Conservation (phyloP, 2,888 invertebrate species). For the Iselma pallidipennis region DNA sequence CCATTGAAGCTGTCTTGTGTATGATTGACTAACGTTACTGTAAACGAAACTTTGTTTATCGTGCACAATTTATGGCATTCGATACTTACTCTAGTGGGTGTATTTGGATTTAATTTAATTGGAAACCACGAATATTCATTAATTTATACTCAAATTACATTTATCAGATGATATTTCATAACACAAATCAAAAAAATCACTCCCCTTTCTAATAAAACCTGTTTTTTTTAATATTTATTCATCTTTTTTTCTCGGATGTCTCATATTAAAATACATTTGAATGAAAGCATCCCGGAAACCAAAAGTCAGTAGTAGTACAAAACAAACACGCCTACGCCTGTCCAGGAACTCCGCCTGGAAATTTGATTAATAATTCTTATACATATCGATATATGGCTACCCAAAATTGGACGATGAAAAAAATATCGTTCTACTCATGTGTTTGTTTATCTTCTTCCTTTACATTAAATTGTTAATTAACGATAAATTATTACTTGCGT, state of each 20-base stretch:
- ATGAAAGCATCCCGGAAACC: neutral
- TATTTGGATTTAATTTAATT: slow-evolving; percentile 45
- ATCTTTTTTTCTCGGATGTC: neutral
- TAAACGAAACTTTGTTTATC: neutral
- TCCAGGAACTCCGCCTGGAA: too few relatives aligned
- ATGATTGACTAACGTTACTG: neutral
- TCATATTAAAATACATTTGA: neutral
- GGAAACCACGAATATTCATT: slow-evolving; percentile 41
- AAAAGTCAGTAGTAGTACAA: neutral
- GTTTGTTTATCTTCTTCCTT: neutral
- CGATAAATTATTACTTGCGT: neutral
- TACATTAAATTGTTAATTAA: neutral
- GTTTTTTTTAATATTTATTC: too few relatives aligned
- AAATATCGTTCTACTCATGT: neutral
- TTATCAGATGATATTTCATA: slow-evolving; percentile 33
- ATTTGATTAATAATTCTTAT: neutral
- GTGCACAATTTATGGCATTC: neutral
- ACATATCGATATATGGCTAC: neutral
- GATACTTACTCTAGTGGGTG: slow-evolving; percentile 25
- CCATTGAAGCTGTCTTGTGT: too few relatives aligned
- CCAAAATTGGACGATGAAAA: neutral
- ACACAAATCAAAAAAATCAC: neutral
- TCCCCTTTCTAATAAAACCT: neutral
- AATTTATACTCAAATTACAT: slow-evolving; percentile 40
- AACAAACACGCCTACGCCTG: neutral